Base-by-base conservation (phyloP, 2,888 invertebrate species). In the Hofmannophila pseudospretella region DNA sequence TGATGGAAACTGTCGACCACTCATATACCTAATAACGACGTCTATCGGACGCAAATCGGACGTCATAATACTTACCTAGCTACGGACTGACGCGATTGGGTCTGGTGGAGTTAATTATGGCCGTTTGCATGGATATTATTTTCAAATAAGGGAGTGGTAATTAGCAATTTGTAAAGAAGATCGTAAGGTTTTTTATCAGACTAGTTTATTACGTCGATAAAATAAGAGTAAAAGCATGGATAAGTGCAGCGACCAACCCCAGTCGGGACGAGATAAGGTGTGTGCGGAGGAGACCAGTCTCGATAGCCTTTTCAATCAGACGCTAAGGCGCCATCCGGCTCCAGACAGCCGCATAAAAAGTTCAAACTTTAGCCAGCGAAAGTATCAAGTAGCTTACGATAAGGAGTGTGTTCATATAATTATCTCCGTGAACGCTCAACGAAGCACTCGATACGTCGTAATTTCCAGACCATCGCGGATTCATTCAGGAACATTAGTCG, bases 241-340 rank as follows among this genome's bases (percentile, higher is more conserved):
- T 23, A 23, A 23, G 20, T 25, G 33, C 10, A 22, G 10, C 3
- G 13, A 9, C 19, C 10, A 9, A 29, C 19, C 30, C 30, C 9
- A 16, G 30, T 4, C 30, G 30, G 8, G 38, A 7, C 32, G 40
- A 44, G 52, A 47, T 44, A 38, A 58, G 54, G 53, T 51, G 57
- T 58, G 59, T 51, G 46, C 44, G n/a, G 1, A 27, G 10, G 11
- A 4, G 10, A 44, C 54, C 43, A 49, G 45, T 50, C 46, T 42
- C 39, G 47, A 53, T 52, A 47, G 55, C 56, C 51, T 55, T 56
- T 53, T 41, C 54, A 41, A 47, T 49, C 58, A 76, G 77, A 77
- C 75, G 52, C 42, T 39, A 47, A 54, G 77, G 73, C 76, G 79
- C 75, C 73, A 46, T 42, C 46, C 50, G 50, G 3, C 16, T 3